Evolutionary conservation across 2,113 vertebrate genomes (phyloP), one percentile per base, ranked within the genome.

Genomic region (Cynopterus brachyotis): DNA sequence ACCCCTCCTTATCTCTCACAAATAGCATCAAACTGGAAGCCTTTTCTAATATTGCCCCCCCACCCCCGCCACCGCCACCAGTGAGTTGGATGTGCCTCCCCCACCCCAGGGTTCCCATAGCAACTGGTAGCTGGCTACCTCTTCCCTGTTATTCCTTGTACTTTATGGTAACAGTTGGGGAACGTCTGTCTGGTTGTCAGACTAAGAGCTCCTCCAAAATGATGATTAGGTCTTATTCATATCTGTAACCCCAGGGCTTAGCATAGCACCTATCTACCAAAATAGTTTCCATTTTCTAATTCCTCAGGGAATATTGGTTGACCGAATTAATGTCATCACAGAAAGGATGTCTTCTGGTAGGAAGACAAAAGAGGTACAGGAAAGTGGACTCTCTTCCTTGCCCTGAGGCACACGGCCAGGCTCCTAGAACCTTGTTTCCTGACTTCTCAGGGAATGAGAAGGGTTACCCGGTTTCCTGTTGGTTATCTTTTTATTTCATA

Each of bases 121-220:
- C 55, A 93, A 87, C 64, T 80, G 59, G 40, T 87, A 53, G 28
- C 45, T 90, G 84, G 69, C 26, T 30, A 55, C 40, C 12, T 78
- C 70, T 87, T 75, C 59, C 32, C 35, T 91, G 24, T 90, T 79
- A 59, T 89, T 90, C 64, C 40, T 85, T 88, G 30, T 87, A 64
- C 32, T 50, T 87, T 84, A 89, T 70, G 5, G 64, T 94, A 92
- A 76, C 45, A 47, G 67, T 89, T 83, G 94, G 55, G 42, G 40
- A 95, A 90, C 67, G 66, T 91, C 37, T 97, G 62, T 80, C 35
- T 96, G 11, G 12, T 92, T 93, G 69, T 69, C 37, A 96, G 67
- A 91, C 5, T 53, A 95, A 47, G 85, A 97, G 55, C 62, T 60
- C 78, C 50, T 88, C 66, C 53, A 95, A 91, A 70, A 90, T 67